phyloP scores from a whole-genome alignment of 2,888 invertebrate species.

The Automeris io region DNA sequence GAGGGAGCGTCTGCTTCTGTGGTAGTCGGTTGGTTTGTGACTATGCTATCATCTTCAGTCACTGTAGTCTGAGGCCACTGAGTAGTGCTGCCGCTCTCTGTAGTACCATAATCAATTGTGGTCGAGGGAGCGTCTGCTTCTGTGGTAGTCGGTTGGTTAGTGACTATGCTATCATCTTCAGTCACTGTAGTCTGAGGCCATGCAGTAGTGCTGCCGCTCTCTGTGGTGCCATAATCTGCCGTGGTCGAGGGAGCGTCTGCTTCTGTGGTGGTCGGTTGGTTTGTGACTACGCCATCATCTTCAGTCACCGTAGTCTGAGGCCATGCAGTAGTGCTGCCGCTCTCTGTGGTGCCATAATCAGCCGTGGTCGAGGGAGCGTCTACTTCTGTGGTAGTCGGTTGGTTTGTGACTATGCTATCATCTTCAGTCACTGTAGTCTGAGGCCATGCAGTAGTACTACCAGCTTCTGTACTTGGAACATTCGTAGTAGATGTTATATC shows the following conservation, averaged over 20 bases:
- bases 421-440: no score
- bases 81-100: no score
- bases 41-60: not conserved
- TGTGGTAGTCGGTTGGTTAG: not conserved
- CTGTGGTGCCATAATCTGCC: not conserved
- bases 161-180: not conserved
- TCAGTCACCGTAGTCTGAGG: not conserved
- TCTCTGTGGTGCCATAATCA: not conserved
- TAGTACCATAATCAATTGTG: not conserved
- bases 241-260: not conserved
- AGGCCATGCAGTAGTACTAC: no score
- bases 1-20: not conserved
- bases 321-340: not conserved
- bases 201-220: not conserved
- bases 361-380: not conserved
- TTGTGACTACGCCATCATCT: not conserved
- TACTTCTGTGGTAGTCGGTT: not conserved
- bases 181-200: conserved; percentile 1
- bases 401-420: no score
- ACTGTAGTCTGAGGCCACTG: not conserved
- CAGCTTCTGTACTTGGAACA: no score
- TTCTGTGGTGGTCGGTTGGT: not conserved
- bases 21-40: not conserved
- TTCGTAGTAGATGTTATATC: no score
- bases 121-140: not conserved